Evolutionary conservation across 2,888 invertebrate species (phyloP).

Genomic region (Perdita meconis): DNA sequence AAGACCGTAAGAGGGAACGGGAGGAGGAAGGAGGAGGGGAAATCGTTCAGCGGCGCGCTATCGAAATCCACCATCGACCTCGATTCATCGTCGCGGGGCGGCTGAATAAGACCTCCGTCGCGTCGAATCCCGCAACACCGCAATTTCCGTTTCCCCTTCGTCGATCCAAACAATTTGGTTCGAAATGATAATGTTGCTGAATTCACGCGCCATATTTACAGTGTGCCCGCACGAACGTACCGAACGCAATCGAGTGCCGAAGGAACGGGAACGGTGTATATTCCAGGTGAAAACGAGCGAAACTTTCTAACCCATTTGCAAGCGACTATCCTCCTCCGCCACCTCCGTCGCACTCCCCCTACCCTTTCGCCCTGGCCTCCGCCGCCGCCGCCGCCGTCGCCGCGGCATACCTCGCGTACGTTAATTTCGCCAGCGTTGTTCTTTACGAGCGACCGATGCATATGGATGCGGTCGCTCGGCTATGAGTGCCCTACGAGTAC

Average conservation of each 20-base stretch:
- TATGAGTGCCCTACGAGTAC: slow-evolving; percentile 11
- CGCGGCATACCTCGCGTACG: slow-evolving; percentile 41
- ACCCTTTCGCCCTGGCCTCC: no score
- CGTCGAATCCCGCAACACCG: background rate
- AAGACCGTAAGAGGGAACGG: no score
- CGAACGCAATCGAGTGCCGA: slow-evolving; percentile 1
- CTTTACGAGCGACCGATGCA: slow-evolving; percentile 66
- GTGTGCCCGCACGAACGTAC: background rate
- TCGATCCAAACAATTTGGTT: slow-evolving; percentile 9
- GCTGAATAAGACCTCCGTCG: slow-evolving; percentile 22
- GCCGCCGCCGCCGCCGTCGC: no score
- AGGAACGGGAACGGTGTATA: background rate
- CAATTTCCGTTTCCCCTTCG: slow-evolving; percentile 19
- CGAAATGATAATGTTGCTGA: slow-evolving; percentile 28
- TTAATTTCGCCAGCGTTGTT: slow-evolving; percentile 69
- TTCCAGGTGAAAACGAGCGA: slow-evolving; percentile 45
- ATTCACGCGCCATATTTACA: slow-evolving; percentile 29
- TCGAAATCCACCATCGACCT: slow-evolving; percentile 7
- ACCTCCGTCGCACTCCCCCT: no score
- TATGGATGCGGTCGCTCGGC: slow-evolving; percentile 58
- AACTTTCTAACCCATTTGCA: slow-evolving; percentile 61
- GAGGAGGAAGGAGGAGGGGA: no score
- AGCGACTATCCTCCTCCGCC: slow-evolving; percentile 37
- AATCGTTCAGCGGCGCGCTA: background rate
- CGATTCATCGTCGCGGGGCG: slow-evolving; percentile 2